A percentile compares a stretch with the other conserved stretches of the same genome.
Conservation (phyloP, 2,113 vertebrate species). For the Sula dactylatra region DNA sequence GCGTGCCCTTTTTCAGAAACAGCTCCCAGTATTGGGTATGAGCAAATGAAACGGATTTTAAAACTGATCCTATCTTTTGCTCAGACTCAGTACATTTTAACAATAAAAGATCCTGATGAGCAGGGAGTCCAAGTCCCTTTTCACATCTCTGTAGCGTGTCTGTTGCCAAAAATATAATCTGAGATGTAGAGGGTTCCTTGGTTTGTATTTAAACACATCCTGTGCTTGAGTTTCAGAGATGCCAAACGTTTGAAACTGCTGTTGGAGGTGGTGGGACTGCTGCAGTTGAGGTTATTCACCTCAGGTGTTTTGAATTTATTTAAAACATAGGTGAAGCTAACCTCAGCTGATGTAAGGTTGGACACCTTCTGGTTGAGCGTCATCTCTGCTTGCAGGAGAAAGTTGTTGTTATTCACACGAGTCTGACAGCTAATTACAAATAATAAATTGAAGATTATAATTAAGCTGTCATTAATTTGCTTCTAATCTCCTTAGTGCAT, state of each 20-base stretch:
- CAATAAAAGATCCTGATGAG: not conserved
- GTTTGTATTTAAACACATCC: not conserved
- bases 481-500: not conserved
- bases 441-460: not conserved
- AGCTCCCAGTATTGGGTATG: not conserved
- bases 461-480: constrained; percentile 17
- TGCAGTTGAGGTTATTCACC: not conserved
- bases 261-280: not conserved
- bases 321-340: not conserved
- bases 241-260: not conserved
- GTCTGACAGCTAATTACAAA: not conserved
- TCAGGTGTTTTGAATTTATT: not conserved
- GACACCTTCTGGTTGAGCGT: not conserved
- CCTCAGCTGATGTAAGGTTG: not conserved
- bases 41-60: not conserved
- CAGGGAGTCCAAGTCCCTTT: not conserved
- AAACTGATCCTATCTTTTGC: not conserved
- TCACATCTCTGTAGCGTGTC: rapidly evolving
- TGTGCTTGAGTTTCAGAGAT: not conserved
- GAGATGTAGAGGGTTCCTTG: too few relatives aligned
- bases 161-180: not conserved
- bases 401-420: not conserved
- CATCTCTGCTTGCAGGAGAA: not conserved
- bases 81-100: not conserved
- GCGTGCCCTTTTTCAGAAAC: not conserved